Conservation (phyloP, 2,797 vertebrate genomes). For the Myiothlypis coronata region DNA sequence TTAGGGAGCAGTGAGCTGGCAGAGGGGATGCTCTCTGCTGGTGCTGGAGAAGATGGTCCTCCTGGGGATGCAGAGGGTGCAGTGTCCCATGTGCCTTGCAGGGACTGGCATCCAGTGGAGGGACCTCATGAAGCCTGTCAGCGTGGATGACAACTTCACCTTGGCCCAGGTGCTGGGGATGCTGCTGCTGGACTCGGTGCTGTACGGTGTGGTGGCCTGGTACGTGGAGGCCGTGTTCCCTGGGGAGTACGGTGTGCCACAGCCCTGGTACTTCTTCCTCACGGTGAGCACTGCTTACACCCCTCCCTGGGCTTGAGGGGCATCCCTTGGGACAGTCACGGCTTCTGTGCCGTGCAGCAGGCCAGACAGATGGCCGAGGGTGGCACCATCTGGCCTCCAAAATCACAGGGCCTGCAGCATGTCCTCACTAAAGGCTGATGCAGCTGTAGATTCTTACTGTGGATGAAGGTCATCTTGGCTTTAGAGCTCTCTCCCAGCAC, state of each 20-base stretch:
- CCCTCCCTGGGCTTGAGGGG: neutral
- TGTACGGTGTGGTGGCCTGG: conserved; percentile 91
- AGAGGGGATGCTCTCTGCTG: neutral
- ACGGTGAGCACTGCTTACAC: conserved; percentile 78
- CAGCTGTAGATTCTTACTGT: neutral
- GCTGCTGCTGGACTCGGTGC: conserved; percentile 85
- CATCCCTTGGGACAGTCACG: rapidly evolving
- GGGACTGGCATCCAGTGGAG: conserved; percentile 92
- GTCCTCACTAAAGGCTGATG: neutral
- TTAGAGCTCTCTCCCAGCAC: neutral
- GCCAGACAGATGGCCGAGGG: neutral
- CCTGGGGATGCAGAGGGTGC: neutral
- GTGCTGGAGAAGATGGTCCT: neutral
- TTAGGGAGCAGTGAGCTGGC: rapidly evolving
- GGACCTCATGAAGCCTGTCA: conserved; percentile 88
- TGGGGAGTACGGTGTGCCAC: conserved; percentile 92
- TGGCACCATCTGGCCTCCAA: neutral
- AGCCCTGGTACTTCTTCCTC: conserved; percentile 92
- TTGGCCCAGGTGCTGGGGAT: conserved; percentile 89
- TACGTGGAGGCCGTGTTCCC: conserved; percentile 94
- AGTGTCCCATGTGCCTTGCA: conserved; percentile 24
- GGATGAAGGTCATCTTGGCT: neutral
- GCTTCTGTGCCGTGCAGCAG: rapidly evolving
- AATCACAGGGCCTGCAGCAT: neutral
- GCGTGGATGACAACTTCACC: conserved; percentile 92